Evolutionary conservation across 2,888 invertebrate species (phyloP), one percentile per base, ranked within the genome.

Genomic region (Eulithis prunata): DNA sequence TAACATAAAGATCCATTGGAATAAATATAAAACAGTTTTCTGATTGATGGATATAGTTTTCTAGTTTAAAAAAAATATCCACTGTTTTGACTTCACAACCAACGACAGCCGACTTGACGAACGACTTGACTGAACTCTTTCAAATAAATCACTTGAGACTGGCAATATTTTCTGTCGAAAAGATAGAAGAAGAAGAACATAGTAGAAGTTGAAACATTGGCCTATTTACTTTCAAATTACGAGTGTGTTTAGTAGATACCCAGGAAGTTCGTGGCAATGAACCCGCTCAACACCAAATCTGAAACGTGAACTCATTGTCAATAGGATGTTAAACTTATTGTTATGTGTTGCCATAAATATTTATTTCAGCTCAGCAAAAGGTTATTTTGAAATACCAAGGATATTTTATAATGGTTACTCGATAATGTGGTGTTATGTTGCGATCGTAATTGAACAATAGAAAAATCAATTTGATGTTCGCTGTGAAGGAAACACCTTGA

Each of bases 391-490:
- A 75, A 72, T 73, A 73, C 62, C 73, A 75, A 75, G 73, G 73
- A 49, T 41, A 68, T 68, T 70, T 66, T 69, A 55, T 65, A 70
- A 70, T 62, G 66, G 49, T 68, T 73, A 71, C 58, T 66, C 43
- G 63, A 68, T 68, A 69, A 51, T 32, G 57, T 47, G 21, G 67
- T 51, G 64, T 66, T 62, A 64, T 66, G 69, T 67, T 63, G 47
- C 76, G 84, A 87, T 85, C 80, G 75, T 82, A 85, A 87, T 87
- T 80, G 72, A 76, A 80, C 80, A 85, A 86, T 85, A 77, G 77
- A 79, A 78, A 78, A 85, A 88, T 86, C 86, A 84, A 88, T 87
- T 81, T 75, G 71, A 72, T 75, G 70, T 74, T 69, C 67, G 62
- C 68, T 69, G 36, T 74, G 69, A 72, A 69, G 64, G 71, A 70